Evolutionary conservation across 2,113 vertebrate genomes (phyloP).

Genomic region (Lagopus leucura): DNA sequence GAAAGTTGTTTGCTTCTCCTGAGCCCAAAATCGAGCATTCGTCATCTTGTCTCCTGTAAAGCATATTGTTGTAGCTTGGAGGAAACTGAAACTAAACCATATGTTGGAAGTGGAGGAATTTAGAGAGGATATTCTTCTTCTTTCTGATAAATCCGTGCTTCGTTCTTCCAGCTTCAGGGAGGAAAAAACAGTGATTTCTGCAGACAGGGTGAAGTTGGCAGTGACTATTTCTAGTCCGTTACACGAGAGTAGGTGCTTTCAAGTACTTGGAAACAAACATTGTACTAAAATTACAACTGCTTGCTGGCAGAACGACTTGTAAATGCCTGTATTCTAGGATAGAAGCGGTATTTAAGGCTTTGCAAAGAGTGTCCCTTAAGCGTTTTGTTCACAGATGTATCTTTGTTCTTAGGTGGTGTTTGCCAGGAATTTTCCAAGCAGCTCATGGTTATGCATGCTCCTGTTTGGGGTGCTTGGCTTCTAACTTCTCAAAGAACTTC

Average conservation of each 20-base stretch:
- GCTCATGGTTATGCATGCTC: neutral
- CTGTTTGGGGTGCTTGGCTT: neutral
- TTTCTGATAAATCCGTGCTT: neutral
- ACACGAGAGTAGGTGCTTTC: constrained; percentile 38
- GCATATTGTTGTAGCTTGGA: neutral
- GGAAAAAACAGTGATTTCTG: neutral
- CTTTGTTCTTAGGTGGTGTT: neutral
- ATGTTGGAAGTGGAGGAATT: neutral
- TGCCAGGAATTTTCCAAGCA: constrained; percentile 53
- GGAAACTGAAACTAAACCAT: neutral
- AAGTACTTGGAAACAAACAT: constrained; percentile 21
- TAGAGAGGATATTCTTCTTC: neutral
- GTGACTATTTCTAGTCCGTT: neutral
- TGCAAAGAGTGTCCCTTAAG: constrained; percentile 31
- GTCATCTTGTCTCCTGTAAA: neutral
- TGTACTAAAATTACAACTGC: constrained; percentile 55
- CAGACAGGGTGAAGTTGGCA: neutral
- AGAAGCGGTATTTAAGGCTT: constrained; percentile 40
- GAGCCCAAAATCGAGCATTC: constrained; percentile 37
- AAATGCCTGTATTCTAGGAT: constrained; percentile 8
- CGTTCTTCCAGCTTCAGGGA: neutral
- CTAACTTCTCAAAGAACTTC: neutral
- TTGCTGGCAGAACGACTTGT: constrained; percentile 33
- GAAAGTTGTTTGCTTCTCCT: constrained; percentile 65
- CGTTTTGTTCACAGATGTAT: constrained; percentile 15